Base-by-base conservation (phyloP, 2,797 vertebrate genomes). In the Hirundo rustica region DNA sequence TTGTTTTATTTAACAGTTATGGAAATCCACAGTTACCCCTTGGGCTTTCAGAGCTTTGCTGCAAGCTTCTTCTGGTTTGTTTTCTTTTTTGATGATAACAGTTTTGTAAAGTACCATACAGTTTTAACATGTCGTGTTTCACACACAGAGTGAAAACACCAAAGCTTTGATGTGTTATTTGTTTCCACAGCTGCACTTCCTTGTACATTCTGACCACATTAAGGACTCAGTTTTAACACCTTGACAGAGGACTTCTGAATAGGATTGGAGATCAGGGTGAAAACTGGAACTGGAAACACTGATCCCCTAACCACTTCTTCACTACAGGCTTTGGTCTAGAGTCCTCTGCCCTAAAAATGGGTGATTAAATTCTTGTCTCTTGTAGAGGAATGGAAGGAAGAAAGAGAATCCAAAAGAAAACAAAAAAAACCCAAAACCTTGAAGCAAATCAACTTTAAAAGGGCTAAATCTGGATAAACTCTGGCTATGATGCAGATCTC, bases 381-480 rank as follows among this genome's bases (percentile, higher is more conserved):
- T 67, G 20, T 15, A 71, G 7, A 48, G 8, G 30, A 76, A 38
- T 20, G 16, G 30, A 51, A 3, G 5, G 4, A 89, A 30, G 11
- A 32, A 62, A 34, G 44, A 60, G 13, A 64, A 78, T 17, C 3
- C 4, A 61, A 71, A 74, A 77, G 3, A 30, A 65, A 45, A 17
- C 1, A 38, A 12, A 42, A 34, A 42, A 13, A 3, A 1, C 18
- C 5, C 5, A 60, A 67, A 47, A 15, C 1, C 11, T 54, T 34
- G 5, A 5, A 32, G 9, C 13, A 89, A 60, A 15, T 84, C 30
- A 51, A 16, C 5, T 86, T 54, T 5, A 20, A 48, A 47, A 62
- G 7, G 5, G 7, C 21, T 67, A 36, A 80, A 58, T 20, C 10
- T 27, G 55, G 21, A 38, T 53, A 34, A 51, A 25, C 11, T 22